Base-by-base conservation (phyloP, 2,797 vertebrate genomes). In the Ctenochaetus hawaiiensis region DNA sequence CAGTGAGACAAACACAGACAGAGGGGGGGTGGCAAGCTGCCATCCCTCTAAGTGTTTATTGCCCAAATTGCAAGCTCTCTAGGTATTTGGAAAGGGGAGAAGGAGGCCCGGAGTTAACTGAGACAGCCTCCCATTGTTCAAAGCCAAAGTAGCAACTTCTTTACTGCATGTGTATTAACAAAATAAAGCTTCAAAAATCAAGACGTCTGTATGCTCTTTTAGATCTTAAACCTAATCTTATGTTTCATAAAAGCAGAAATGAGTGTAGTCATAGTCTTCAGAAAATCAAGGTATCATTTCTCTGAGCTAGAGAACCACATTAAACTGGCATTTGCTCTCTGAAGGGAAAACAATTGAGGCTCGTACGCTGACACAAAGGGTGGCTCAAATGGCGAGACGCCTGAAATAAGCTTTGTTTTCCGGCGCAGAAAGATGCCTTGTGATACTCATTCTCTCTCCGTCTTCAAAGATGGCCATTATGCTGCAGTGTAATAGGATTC, bases 341-440 rank as follows among this genome's bases (percentile, higher is more conserved):
- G 47, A 91, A 43, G 87, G 88, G 87, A 83, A 92, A 92, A 85
- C 88, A 88, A 92, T 89, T 86, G 86, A 86, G 87, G 85, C 75
- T 61, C 59, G 45, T 20, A 45, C 44, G 26, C 62, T 0, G 63
- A 72, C 82, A 86, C 81, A 88, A 83, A 90, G 83, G 75, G 47
- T 12, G 17, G 72, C 77, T 81, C 60, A 44, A 83, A 75, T 39
- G 69, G 74, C 67, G 43, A 86, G 82, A 82, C 64, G 71, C 62
- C 80, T 89, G 68, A 91, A 87, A 85, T 63, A 18, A 56, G 82
- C 91, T 91, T 94, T 94, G 89, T 94, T 89, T 81, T 56, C 77
- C 59, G 3, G 62, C n/a, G 45, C 69, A n/a, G 57, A 69, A 74
- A 73, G 81, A 86, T 68, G 90, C 77, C 81, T 85, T 86, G 88